A percentile compares a stretch with the other conserved stretches of the same genome.
phyloP scores from a whole-genome alignment of 2,888 invertebrate genomes.

The Odontomyia ornata region DNA sequence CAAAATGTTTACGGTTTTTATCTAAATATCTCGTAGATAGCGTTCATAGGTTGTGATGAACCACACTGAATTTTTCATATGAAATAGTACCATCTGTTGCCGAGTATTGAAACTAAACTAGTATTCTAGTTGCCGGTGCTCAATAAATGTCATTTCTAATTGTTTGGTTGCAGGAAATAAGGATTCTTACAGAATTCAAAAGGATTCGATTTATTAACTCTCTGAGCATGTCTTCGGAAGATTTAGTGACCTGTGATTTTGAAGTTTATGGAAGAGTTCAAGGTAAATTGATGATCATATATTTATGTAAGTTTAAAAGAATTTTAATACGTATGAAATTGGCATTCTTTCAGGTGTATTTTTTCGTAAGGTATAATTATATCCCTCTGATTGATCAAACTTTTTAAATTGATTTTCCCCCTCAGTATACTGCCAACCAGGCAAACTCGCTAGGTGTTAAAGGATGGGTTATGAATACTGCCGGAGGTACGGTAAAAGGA shows the following conservation, averaged over 20 bases:
- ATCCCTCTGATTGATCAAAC: background rate
- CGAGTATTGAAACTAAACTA: too few relatives aligned
- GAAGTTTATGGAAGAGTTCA: slow-evolving; percentile 60
- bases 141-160: background rate
- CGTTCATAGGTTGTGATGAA: too few relatives aligned
- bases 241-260: slow-evolving; percentile 54
- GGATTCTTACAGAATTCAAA: background rate
- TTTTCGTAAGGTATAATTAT: slow-evolving; percentile 58
- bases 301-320: background rate
- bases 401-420: background rate
- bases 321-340: background rate
- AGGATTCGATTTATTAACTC: too few relatives aligned
- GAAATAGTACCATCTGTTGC: too few relatives aligned
- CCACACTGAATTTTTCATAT: too few relatives aligned
- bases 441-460: slow-evolving; percentile 68
- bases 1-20: too few relatives aligned
- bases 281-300: slow-evolving; percentile 53
- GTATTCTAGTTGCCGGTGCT: too few relatives aligned
- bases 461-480: slow-evolving; percentile 77
- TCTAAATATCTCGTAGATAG: too few relatives aligned
- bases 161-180: background rate
- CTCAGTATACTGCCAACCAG: slow-evolving; percentile 69
- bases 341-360: slow-evolving; percentile 57
- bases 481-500: slow-evolving; percentile 71
- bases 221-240: background rate